phyloP scores from a whole-genome alignment of 2,113 vertebrate genomes.

The Entelurus aequoreus region DNA sequence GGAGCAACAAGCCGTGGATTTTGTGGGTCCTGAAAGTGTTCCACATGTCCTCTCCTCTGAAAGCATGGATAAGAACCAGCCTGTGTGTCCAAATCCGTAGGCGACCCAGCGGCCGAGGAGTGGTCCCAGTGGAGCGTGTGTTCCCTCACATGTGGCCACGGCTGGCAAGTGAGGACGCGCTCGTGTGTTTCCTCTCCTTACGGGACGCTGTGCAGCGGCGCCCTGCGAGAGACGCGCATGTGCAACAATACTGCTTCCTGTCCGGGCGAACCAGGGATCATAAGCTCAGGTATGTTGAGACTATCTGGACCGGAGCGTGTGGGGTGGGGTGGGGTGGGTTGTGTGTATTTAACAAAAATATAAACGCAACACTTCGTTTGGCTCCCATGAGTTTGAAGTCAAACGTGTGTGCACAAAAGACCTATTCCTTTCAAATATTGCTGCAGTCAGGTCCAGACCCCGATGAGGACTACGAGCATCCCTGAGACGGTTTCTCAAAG shows the following conservation, averaged over 20 bases:
- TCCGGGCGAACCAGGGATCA: conserved; percentile 78
- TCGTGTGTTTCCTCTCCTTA: conserved; percentile 97
- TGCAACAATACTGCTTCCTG: conserved; percentile 96
- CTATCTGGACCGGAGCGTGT: no score
- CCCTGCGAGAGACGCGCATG: conserved; percentile 88
- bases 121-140: conserved; percentile 99
- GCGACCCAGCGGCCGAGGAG: conserved; percentile 93
- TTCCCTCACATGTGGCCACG: conserved; percentile 94
- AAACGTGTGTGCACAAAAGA: no score
- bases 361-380: no score
- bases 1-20: no score
- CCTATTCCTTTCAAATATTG: no score
- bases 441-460: no score
- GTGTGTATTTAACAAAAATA: no score
- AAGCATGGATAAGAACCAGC: background rate
- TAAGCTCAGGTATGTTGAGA: conserved; percentile 59
- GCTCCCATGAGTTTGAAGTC: no score
- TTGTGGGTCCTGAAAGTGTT: background rate
- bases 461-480: no score
- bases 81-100: conserved; percentile 63
- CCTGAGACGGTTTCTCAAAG: no score
- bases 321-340: no score
- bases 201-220: conserved; percentile 93
- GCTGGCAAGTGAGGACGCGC: conserved; percentile 91
- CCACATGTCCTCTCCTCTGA: background rate